Base-by-base conservation (phyloP, 2,888 invertebrate species). In the Dicranocentrus wangi region DNA sequence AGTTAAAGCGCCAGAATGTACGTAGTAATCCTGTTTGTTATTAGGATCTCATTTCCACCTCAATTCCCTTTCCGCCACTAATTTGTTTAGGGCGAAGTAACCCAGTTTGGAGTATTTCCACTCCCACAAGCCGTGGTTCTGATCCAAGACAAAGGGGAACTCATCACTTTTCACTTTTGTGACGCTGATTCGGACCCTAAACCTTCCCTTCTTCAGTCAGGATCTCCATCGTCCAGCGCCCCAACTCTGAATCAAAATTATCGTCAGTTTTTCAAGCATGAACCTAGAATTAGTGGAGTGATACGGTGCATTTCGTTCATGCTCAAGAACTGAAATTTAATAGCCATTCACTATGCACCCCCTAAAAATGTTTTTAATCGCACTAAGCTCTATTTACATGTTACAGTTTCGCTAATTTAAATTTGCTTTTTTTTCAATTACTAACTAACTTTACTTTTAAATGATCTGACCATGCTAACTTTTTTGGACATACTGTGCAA, bases 111-210 rank as follows among this genome's bases (percentile, higher is more conserved):
- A 17, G 53, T 79, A 15, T 69, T 63, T 39, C 82, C 82, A 19
- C 51, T 79, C 0, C 78, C 82, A 1, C 78, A 78, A 70, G 82
- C 82, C 23, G 25, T 72, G 2, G 82, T 82, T 7, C 3, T 82
- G 1, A 21, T 68, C 8, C 73, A 82, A 23, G 51, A 73, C 27
- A 70, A 51, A 7, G 69, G 69, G 8, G 61, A 68, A 10, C 39
- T 69, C 21, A 51, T 77, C 10, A 77, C 77, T 1, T 77, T 77
- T 27, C 77, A 77, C 27, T 77, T 77, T 32, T 21, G 51, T 10
- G 77, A 77, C 19, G 77, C 77, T 10, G 77, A 77, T 28, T 17
- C 61, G 3, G 77, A 77, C n/a, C 69, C 77, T 2, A n/a, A 2
- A 13, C 77, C 77, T 2, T 2, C 15, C n/a, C 58, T 77, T 3